A percentile compares a stretch with the other conserved stretches of the same genome.
Evolutionary conservation across 2,888 invertebrate genomes (phyloP).

Genomic region (Caenorhabditis auriculariae): DNA sequence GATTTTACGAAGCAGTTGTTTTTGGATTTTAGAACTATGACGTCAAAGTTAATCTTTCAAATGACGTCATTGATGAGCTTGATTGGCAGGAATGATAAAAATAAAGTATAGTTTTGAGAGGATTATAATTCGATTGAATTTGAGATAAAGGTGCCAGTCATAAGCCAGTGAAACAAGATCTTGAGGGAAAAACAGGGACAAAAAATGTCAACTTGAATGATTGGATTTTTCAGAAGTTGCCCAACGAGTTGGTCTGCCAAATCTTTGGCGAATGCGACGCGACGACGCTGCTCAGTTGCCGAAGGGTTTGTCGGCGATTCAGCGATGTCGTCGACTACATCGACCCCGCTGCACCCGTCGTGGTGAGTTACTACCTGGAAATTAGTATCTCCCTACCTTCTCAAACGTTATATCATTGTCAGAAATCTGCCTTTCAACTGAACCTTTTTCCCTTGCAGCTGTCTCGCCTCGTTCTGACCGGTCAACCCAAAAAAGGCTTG

Average conservation of each 20-base stretch:
- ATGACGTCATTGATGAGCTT: no score
- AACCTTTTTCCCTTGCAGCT: conserved; percentile 17
- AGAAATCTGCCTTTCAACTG: background rate
- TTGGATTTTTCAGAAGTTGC: conserved; percentile 26
- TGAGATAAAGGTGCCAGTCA: background rate
- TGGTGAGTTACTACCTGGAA: conserved; percentile 8
- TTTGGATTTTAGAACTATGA: no score
- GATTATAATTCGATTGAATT: no score
- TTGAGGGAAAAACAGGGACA: no score
- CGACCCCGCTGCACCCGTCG: conserved; percentile 7
- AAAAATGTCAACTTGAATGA: background rate
- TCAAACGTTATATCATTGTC: background rate
- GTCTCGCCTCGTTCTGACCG: conserved; percentile 31
- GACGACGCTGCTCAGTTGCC: conserved; percentile 7
- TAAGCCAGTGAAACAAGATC: background rate
- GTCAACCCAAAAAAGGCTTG: conserved; percentile 19
- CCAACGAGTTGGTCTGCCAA: conserved; percentile 31
- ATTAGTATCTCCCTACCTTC: no score
- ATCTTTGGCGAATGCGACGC: conserved; percentile 21
- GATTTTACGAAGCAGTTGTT: no score
- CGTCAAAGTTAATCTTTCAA: no score
- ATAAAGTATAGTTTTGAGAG: no score
- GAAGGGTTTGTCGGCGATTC: conserved; percentile 27
- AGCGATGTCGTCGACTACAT: conserved; percentile 20
- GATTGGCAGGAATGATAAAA: no score